Evolutionary conservation across 2,113 vertebrate species (phyloP).

Genomic region (Recurvirostra avosetta): DNA sequence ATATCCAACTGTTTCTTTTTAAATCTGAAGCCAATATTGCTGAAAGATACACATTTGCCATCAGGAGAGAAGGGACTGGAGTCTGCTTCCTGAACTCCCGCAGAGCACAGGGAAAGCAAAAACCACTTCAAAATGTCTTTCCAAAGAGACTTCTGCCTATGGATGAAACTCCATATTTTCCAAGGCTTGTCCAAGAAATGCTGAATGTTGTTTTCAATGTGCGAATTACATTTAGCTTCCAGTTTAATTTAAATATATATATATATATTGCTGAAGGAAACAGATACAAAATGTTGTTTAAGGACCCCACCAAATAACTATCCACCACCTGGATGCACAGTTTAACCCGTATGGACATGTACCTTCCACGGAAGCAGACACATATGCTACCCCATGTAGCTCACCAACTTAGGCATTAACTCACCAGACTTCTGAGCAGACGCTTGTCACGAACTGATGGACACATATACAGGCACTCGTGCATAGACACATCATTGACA

Average conservation of each 20-base stretch:
- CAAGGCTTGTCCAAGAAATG: background rate
- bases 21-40: background rate
- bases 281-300: background rate
- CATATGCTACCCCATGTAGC: background rate
- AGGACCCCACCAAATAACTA: background rate
- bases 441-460: accelerated
- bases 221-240: background rate
- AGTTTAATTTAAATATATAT: background rate
- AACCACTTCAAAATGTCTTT: background rate
- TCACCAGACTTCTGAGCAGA: background rate
- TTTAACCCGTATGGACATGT: accelerated
- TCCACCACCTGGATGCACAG: background rate
- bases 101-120: background rate
- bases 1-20: background rate
- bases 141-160: background rate
- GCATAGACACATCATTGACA: background rate
- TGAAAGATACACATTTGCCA: background rate
- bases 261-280: background rate
- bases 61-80: background rate
- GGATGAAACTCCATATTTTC: background rate
- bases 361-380: background rate
- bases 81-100: conserved; percentile 2
- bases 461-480: background rate
- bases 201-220: background rate
- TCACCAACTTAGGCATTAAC: background rate